phyloP scores from a whole-genome alignment of 2,888 invertebrate species.

The Drosophila basisetae region DNA sequence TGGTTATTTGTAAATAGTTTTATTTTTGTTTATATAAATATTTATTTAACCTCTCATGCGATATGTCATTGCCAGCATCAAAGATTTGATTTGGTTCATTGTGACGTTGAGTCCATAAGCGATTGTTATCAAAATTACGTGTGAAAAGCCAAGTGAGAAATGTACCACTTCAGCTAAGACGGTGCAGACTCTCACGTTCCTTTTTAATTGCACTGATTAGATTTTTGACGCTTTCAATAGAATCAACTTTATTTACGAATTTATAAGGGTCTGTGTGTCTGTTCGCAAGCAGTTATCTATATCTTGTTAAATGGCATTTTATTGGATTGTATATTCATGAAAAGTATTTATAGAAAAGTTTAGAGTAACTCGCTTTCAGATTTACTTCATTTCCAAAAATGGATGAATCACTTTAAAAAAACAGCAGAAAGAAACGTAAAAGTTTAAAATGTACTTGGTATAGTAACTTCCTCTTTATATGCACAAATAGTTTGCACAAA shows the following conservation, averaged over 20 bases:
- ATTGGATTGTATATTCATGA: background rate
- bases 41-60: background rate
- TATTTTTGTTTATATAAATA: background rate
- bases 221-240: slow-evolving; percentile 14
- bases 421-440: background rate
- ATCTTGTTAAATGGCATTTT: background rate
- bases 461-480: background rate
- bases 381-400: background rate
- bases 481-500: background rate
- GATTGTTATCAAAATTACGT: slow-evolving; percentile 59
- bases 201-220: slow-evolving; percentile 55
- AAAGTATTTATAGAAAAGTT: background rate
- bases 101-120: slow-evolving; percentile 33
- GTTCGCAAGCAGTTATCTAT: background rate
- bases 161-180: slow-evolving; percentile 43
- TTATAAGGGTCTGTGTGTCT: background rate
- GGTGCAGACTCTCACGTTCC: slow-evolving; percentile 38
- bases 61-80: slow-evolving; percentile 2
- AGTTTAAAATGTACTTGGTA: background rate
- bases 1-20: background rate
- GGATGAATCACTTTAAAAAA: background rate
- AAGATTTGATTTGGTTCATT: slow-evolving; percentile 8
- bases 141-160: slow-evolving; percentile 22
- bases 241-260: background rate
- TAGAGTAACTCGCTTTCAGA: background rate